Percentiles rank a stretch among this genome's conserved stretches.
phyloP scores from a whole-genome alignment of 1,140 invertebrate species.

The Bombus confusus region DNA sequence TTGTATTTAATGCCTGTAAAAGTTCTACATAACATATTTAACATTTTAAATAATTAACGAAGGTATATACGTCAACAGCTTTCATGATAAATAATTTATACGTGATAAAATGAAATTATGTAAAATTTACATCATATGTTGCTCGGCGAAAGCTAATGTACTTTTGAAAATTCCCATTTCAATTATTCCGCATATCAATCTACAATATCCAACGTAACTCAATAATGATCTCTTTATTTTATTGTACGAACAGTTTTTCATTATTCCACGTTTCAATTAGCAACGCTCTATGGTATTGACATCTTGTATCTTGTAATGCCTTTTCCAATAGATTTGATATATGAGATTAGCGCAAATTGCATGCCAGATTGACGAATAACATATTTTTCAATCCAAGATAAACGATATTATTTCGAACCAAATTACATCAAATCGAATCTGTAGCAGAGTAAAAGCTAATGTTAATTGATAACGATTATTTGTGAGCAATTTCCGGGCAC shows the following conservation, averaged over 20 bases:
- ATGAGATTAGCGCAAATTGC: conserved; percentile 16
- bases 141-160: not conserved
- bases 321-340: conserved; percentile 25
- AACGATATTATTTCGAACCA: not conserved
- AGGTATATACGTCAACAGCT: too few species aligned
- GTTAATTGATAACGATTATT: not conserved
- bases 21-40: too few species aligned
- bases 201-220: not conserved
- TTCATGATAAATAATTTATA: not conserved
- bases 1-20: too few species aligned
- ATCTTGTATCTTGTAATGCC: conserved; percentile 14
- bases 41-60: too few species aligned
- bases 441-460: not conserved
- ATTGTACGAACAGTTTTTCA: not conserved
- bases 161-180: not conserved
- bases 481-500: too few species aligned
- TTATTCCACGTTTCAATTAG: conserved; percentile 5
- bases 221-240: not conserved
- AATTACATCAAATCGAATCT: not conserved
- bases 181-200: not conserved
- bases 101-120: not conserved
- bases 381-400: conserved; percentile 17
- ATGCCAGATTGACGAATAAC: not conserved
- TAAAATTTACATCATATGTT: not conserved
- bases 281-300: conserved; percentile 6